These are phyloP conservation scores for Villa cingulata DNA, from an alignment of 2,888 invertebrate genomes.

Conservation along the genomic window DNA sequence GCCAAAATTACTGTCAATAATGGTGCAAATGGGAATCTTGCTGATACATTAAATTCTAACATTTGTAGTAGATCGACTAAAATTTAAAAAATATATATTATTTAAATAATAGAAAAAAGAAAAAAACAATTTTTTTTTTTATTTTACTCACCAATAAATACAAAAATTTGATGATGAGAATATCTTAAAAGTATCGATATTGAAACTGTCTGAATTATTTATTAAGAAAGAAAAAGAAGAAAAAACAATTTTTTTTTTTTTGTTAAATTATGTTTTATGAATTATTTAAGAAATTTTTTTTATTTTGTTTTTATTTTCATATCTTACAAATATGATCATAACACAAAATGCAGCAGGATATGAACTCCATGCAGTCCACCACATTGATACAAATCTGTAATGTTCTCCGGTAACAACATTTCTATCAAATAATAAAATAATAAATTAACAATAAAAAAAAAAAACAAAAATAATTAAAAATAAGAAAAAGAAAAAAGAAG, in stretches of 20 bases:
- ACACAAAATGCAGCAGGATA: constrained; percentile 93
- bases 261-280: neutral
- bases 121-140: neutral
- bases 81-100: neutral
- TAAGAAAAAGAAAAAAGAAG: neutral
- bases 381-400: constrained; percentile 94
- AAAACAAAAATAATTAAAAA: neutral
- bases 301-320: no score
- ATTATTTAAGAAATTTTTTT: no score
- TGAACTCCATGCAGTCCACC: constrained; percentile 89
- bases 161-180: constrained; percentile 98
- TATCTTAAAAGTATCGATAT: constrained; percentile 96
- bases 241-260: no score
- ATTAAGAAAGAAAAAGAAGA: no score
- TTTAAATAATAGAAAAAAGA: constrained; percentile 13
- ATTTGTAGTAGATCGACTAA: constrained; percentile 94
- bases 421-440: constrained; percentile 36
- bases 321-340: constrained; percentile 98
- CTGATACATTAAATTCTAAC: constrained; percentile 90
- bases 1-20: constrained; percentile 94
- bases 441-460: neutral
- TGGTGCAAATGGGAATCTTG: constrained; percentile 92
- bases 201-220: constrained; percentile 79
- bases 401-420: constrained; percentile 98
- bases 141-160: constrained; percentile 79